Evolutionary conservation across 2,113 vertebrate genomes (phyloP).

Genomic region (Prunella himalayana): DNA sequence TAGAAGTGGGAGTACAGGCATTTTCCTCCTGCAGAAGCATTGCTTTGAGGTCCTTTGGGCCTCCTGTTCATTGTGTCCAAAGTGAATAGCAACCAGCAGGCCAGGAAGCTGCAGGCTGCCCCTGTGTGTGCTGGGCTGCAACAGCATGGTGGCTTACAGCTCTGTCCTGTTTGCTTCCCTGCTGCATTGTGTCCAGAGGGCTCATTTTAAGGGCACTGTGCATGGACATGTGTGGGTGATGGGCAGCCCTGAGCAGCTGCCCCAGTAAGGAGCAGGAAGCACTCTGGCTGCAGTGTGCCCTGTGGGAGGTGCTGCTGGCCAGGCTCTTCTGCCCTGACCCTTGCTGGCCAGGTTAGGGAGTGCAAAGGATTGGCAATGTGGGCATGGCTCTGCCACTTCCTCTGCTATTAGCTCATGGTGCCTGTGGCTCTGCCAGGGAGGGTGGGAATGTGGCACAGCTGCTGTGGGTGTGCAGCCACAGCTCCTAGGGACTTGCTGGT

Average conservation of each 20-base stretch:
- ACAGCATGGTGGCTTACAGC: background rate
- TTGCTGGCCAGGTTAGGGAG: background rate
- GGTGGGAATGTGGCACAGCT: background rate
- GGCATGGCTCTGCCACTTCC: background rate
- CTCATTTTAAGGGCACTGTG: background rate
- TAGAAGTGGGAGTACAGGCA: background rate
- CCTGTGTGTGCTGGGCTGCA: background rate
- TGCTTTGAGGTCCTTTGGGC: background rate
- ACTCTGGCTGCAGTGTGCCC: background rate
- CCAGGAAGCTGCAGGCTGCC: background rate
- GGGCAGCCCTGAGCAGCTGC: background rate
- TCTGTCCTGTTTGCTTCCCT: background rate
- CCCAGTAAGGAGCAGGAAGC: background rate
- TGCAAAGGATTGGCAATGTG: background rate
- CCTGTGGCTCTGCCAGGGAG: background rate
- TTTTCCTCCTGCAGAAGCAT: background rate
- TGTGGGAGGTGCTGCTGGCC: background rate
- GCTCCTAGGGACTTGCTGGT: background rate
- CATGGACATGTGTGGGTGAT: accelerated
- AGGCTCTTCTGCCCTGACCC: background rate
- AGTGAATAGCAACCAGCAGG: background rate
- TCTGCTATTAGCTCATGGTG: accelerated
- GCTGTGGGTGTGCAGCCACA: background rate
- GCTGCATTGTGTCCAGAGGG: background rate
- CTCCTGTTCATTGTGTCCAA: accelerated